These are phyloP conservation scores for Mesorhabditis sp. DNA, from an alignment of 2,888 invertebrate genomes.

Conservation along the genomic window DNA sequence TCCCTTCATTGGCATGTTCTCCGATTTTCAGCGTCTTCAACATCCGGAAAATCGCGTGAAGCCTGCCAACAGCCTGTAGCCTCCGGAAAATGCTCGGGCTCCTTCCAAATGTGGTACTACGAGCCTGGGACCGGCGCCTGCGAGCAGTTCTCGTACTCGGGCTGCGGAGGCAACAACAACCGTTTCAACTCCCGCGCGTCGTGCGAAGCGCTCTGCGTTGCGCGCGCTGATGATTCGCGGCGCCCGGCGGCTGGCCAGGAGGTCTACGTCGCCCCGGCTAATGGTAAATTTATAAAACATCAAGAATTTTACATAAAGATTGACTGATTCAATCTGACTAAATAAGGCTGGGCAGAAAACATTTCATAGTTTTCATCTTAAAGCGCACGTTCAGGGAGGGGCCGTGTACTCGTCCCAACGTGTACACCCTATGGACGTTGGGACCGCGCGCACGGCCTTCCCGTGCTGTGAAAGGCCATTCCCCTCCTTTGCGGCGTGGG, in stretches of 20 bases:
- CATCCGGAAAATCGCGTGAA: conserved; percentile 43
- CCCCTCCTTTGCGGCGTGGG: too few relatives aligned
- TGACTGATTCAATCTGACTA: too few relatives aligned
- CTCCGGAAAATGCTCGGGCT: conserved; percentile 49
- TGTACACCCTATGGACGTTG: too few relatives aligned
- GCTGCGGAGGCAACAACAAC: conserved; percentile 56
- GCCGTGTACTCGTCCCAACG: too few relatives aligned
- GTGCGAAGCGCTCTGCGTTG: conserved; percentile 43
- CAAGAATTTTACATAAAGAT: too few relatives aligned
- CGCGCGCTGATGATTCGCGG: conserved; percentile 7
- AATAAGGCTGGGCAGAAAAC: too few relatives aligned
- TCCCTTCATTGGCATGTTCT: too few relatives aligned
- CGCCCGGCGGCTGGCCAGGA: conserved; percentile 2
- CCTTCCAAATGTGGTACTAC: conserved; percentile 51
- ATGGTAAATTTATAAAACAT: neutral
- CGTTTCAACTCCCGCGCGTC: conserved; percentile 42
- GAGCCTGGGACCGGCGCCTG: conserved; percentile 51
- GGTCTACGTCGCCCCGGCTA: conserved; percentile 12
- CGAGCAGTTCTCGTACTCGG: conserved; percentile 51
- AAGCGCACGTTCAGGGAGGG: too few relatives aligned
- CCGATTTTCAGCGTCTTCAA: too few relatives aligned
- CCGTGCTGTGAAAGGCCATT: too few relatives aligned
- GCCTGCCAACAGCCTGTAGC: conserved; percentile 49
- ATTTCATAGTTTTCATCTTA: too few relatives aligned
- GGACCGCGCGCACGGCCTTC: too few relatives aligned